These are phyloP conservation scores for Zootermopsis nevadensis DNA, from an alignment of 2,888 invertebrate species.

Conservation along the genomic window DNA sequence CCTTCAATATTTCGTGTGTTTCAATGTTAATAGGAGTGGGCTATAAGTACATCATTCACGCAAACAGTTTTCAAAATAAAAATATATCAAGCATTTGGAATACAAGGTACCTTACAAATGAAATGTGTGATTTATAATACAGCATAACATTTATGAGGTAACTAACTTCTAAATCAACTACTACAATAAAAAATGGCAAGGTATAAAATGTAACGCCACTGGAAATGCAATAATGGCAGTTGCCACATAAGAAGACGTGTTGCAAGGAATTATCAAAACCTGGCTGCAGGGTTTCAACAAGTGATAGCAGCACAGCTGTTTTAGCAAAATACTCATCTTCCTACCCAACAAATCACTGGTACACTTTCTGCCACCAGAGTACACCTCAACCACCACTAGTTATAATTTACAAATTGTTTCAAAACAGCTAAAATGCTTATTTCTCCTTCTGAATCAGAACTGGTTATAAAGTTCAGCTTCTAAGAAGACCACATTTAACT, in stretches of 20 bases:
- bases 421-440: neutral
- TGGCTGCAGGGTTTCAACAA: neutral
- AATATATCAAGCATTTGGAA: neutral
- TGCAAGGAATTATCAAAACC: neutral
- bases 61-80: neutral
- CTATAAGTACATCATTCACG: neutral
- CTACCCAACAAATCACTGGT: neutral
- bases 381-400: neutral
- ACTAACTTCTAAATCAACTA: neutral
- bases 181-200: neutral
- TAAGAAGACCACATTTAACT: too few relatives aligned
- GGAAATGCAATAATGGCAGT: neutral
- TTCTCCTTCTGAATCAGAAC: too few relatives aligned
- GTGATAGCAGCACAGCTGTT: conserved; percentile 3
- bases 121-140: neutral
- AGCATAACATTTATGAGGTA: neutral
- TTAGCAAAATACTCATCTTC: neutral
- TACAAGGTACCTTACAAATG: neutral
- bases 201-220: neutral
- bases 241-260: neutral
- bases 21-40: neutral
- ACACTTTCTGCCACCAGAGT: neutral
- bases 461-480: neutral
- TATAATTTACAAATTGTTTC: neutral
- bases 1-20: neutral